These are phyloP conservation scores for Rhyacophila evoluta DNA, from an alignment of 2,888 invertebrate species.

Conservation along the genomic window DNA sequence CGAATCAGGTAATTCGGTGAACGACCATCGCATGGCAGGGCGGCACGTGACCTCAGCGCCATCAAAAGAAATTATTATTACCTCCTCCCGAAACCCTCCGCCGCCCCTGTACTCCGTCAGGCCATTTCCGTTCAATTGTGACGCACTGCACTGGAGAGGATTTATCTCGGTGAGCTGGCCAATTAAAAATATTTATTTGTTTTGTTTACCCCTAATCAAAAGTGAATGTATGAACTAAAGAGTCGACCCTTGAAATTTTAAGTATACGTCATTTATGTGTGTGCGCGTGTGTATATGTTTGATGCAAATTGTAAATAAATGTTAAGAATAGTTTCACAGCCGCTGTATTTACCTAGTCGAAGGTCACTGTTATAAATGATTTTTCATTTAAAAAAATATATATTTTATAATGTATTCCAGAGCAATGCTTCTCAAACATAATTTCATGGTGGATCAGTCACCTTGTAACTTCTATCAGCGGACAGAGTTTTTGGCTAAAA, in stretches of 20 bases:
- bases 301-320: too few relatives aligned
- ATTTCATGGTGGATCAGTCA: too few relatives aligned
- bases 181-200: conserved; percentile 9
- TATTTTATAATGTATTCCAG: too few relatives aligned
- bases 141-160: neutral
- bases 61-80: neutral
- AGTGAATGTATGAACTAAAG: conserved; percentile 29
- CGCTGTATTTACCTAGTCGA: too few relatives aligned
- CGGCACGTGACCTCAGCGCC: conserved; percentile 6
- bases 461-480: too few relatives aligned
- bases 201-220: neutral
- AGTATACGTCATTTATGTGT: too few relatives aligned
- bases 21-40: conserved; percentile 19
- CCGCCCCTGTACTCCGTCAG: conserved; percentile 6
- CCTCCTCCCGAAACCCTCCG: neutral
- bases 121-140: conserved; percentile 48
- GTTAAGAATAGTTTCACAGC: too few relatives aligned
- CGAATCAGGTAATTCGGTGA: conserved; percentile 48
- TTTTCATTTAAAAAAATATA: too few relatives aligned
- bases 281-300: too few relatives aligned
- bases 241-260: neutral
- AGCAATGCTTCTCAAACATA: too few relatives aligned
- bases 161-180: conserved; percentile 17
- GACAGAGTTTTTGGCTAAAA: too few relatives aligned
- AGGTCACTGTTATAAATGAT: too few relatives aligned